These are phyloP conservation scores for Chloropsis cyanopogon DNA, from an alignment of 2,113 vertebrate genomes.

Conservation along the genomic window DNA sequence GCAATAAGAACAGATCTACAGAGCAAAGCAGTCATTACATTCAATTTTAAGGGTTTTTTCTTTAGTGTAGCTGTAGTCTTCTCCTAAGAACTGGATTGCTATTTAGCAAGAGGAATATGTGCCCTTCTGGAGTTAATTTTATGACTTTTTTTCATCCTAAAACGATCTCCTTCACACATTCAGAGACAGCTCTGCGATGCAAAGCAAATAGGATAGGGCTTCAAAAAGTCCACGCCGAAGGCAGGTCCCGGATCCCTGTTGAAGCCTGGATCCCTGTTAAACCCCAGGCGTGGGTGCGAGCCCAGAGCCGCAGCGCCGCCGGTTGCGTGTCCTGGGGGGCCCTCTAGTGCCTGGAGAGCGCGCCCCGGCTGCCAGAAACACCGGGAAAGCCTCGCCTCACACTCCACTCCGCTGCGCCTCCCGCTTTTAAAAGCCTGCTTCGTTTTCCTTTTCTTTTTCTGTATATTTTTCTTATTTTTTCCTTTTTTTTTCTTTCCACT, in stretches of 20 bases:
- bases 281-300: background rate
- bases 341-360: background rate
- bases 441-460: background rate
- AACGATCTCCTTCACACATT: background rate
- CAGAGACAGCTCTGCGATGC: background rate
- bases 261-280: background rate
- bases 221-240: background rate
- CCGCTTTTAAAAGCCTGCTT: background rate
- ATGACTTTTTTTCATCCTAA: background rate
- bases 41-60: background rate
- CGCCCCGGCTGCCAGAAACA: rapidly evolving
- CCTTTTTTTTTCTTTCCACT: rapidly evolving
- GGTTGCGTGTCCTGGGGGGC: background rate
- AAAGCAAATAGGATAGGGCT: rapidly evolving
- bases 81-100: background rate
- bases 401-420: rapidly evolving
- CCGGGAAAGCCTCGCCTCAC: rapidly evolving
- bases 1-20: background rate
- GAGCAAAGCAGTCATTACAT: background rate
- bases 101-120: background rate
- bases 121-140: background rate
- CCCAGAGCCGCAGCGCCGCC: background rate
- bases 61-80: background rate
- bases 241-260: rapidly evolving
- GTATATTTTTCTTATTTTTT: no score